phyloP scores from a whole-genome alignment of 2,888 invertebrate genomes.

The Spilosoma lubricipeda region DNA sequence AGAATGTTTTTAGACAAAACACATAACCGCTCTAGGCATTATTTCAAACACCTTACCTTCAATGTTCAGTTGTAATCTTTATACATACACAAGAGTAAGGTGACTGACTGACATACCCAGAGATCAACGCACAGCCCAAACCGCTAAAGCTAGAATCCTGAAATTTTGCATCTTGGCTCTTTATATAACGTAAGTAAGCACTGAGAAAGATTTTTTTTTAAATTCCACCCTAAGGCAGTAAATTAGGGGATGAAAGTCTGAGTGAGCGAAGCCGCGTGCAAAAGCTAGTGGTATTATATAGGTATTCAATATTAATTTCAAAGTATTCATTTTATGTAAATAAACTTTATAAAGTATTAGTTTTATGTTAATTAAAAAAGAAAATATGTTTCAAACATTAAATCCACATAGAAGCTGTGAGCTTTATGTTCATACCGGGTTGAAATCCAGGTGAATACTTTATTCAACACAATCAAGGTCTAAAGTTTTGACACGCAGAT shows the following conservation, averaged over 20 bases:
- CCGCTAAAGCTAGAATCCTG: too few species aligned
- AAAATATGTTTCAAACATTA: background rate
- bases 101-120: too few species aligned
- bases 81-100: too few species aligned
- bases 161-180: too few species aligned
- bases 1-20: background rate
- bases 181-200: too few species aligned
- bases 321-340: background rate
- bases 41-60: background rate
- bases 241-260: too few species aligned
- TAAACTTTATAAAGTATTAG: background rate
- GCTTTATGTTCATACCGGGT: background rate
- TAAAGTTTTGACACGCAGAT: slow-evolving; percentile 23
- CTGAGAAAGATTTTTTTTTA: too few species aligned
- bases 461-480: slow-evolving; percentile 8
- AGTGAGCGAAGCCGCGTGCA: too few species aligned
- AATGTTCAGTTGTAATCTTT: too few species aligned
- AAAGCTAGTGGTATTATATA: too few species aligned
- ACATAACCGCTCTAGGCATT: background rate
- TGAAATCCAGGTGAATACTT: slow-evolving; percentile 24
- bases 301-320: background rate
- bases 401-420: background rate
- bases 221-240: too few species aligned
- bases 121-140: too few species aligned
- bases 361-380: background rate